Evolutionary conservation across 1,140 invertebrate species (phyloP), one percentile per base, ranked within the genome.

Genomic region (Hesperophylax magnus): DNA sequence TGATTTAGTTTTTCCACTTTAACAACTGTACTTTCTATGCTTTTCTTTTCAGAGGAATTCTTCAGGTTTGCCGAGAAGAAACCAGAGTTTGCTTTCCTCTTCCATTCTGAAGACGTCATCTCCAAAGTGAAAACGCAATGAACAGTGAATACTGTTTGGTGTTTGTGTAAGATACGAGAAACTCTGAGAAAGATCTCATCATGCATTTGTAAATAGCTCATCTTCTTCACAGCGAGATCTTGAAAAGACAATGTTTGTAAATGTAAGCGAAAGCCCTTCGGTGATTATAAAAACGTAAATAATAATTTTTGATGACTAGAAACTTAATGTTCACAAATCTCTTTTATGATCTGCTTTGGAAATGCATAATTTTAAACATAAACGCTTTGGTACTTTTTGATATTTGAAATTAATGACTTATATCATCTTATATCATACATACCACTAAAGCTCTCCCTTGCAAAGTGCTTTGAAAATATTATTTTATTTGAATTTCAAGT

Each of bases 11-110:
- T 69, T 27, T 58, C 75, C 77, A 74, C 78, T 80, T 80, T 60
- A 54, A 54, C 3, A 14, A 15, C 53, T 54, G n/a, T 15, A 3
- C 27, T 63, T 65, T 72, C 3, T 77, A 69, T 77, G 69, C 60
- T 78, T 83, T 75, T 79, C 71, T 84, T 86, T 88, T 31, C 86
- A 92, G 91, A 92, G 61, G 90, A 91, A 77, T 92, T 92, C 84
- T 85, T 91, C 58, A 83, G 82, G 0, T 91, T 88, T 85, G 90
- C 90, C 0, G 85, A 88, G 76, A 90, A 91, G 84, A 89, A 88
- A 79, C 80, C 87, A 0, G 91, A 91, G 78, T 90, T 89, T 81
- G 84, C 89, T 7, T 87, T 88, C 78, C 81, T 92, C 5, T 91
- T 91, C 85, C 85, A 87, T 65, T 85, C 83, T 20, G 88, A 89